phyloP scores from a whole-genome alignment of 2,797 vertebrate species.

The Megaceryle alcyon region DNA sequence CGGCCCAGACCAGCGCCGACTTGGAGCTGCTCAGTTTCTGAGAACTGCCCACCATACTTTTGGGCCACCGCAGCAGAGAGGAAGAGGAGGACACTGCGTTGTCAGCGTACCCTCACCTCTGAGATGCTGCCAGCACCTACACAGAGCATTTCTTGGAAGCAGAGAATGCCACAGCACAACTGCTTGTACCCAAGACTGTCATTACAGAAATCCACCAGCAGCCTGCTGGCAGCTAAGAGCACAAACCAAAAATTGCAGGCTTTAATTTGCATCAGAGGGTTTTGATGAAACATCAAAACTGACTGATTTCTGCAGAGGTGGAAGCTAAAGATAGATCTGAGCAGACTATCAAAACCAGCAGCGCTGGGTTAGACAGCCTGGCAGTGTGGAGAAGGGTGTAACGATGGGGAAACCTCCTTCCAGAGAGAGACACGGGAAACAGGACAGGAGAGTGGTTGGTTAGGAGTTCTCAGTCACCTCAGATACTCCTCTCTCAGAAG shows the following conservation, averaged over 20 bases:
- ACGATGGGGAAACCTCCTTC: background rate
- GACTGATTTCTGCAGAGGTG: background rate
- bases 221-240: slow-evolving; percentile 3
- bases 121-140: background rate
- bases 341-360: slow-evolving; percentile 12
- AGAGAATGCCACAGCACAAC: background rate
- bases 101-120: background rate
- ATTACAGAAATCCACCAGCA: slow-evolving; percentile 31
- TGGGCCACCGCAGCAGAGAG: background rate
- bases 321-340: slow-evolving; percentile 27
- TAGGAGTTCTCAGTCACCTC: background rate
- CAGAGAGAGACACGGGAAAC: background rate
- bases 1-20: background rate
- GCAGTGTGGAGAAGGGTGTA: background rate
- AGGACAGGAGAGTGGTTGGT: background rate
- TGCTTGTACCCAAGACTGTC: background rate
- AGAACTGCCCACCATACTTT: background rate
- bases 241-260: slow-evolving; percentile 34
- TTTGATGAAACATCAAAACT: slow-evolving; percentile 10
- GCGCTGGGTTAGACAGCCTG: background rate
- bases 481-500: background rate
- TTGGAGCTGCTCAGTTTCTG: background rate
- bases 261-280: background rate
- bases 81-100: background rate
- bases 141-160: slow-evolving; percentile 27